Percentiles rank a stretch among this genome's conserved stretches.
These are phyloP conservation scores for Ladona fulva DNA, from an alignment of 1,140 invertebrate genomes.

Conservation along the genomic window DNA sequence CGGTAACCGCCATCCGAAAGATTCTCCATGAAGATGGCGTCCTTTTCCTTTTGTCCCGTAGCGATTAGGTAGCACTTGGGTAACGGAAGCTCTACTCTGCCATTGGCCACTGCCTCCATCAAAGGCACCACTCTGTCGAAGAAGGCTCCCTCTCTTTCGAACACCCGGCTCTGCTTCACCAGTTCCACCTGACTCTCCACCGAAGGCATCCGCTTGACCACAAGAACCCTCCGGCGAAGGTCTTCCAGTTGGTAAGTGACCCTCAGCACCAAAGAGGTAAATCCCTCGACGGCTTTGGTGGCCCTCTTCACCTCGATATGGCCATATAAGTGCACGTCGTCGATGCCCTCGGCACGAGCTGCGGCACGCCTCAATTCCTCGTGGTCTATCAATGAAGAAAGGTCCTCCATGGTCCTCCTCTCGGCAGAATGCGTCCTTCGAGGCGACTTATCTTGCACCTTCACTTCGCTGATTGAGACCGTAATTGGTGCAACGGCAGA, in stretches of 20 bases:
- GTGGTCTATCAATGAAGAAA: background rate
- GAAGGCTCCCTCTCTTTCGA: background rate
- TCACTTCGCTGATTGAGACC: no score
- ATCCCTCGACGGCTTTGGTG: background rate
- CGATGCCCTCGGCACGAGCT: background rate
- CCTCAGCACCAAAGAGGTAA: background rate
- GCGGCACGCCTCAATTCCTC: background rate
- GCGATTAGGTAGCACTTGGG: background rate
- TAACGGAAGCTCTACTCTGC: background rate
- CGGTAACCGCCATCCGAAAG: background rate
- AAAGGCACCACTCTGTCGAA: background rate
- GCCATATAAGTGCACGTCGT: background rate
- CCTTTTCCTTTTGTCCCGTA: no score
- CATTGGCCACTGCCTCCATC: background rate
- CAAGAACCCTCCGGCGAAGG: background rate
- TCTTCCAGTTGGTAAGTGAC: background rate
- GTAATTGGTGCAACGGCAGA: no score
- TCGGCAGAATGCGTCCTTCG: background rate
- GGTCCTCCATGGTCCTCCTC: background rate
- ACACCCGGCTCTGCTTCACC: background rate
- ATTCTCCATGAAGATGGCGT: background rate
- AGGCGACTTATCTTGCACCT: background rate
- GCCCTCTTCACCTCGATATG: background rate
- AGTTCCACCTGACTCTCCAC: background rate
- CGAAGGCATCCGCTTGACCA: background rate